phyloP scores from a whole-genome alignment of 1,140 invertebrate genomes.

The Drosophila simulans region DNA sequence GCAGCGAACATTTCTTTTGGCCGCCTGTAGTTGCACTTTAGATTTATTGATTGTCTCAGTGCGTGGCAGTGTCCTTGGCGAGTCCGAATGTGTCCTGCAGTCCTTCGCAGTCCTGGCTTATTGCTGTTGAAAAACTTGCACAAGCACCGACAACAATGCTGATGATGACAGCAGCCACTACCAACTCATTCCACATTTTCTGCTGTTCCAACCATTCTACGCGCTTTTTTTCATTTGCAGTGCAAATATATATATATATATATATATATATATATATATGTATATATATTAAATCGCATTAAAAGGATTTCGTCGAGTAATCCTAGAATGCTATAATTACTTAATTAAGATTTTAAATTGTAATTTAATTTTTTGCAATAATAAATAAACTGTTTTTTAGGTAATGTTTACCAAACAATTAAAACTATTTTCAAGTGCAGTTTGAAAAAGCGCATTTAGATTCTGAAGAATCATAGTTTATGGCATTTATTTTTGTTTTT shows the following conservation, averaged over 20 bases:
- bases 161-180: conserved; percentile 65
- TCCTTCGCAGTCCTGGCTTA: conserved; percentile 52
- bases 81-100: conserved; percentile 47
- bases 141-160: conserved; percentile 58
- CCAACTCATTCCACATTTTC: conserved; percentile 14
- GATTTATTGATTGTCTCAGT: conserved; percentile 79
- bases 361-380: neutral
- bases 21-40: conserved; percentile 67
- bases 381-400: neutral
- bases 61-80: conserved; percentile 46
- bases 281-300: neutral
- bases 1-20: conserved; percentile 32
- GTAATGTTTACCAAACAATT: too few species aligned
- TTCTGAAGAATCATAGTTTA: neutral
- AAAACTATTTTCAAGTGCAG: too few species aligned
- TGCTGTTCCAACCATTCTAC: conserved; percentile 4
- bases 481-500: neutral
- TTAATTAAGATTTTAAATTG: neutral
- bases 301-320: neutral
- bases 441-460: neutral
- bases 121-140: conserved; percentile 63
- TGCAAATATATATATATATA: neutral
- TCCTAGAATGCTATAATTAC: neutral
- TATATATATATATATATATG: too few species aligned
- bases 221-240: conserved; percentile 24